Evolutionary conservation across 1,140 invertebrate genomes (phyloP).

Genomic region (Bombus sylvicola): DNA sequence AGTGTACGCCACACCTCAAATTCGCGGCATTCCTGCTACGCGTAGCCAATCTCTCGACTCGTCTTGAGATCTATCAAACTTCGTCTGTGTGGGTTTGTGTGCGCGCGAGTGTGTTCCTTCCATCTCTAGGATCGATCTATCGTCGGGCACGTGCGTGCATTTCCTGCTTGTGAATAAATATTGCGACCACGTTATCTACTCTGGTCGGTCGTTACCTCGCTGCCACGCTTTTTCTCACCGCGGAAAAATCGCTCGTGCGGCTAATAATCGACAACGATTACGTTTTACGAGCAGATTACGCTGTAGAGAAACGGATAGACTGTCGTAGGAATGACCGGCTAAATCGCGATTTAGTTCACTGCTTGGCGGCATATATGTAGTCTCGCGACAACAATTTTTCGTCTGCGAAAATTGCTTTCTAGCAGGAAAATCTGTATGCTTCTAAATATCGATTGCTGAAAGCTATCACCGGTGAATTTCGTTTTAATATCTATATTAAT

Average conservation of each 20-base stretch:
- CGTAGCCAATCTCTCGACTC: conserved; percentile 61
- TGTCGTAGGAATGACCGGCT: background rate
- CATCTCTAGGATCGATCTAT: conserved; percentile 35
- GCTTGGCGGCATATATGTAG: too few species aligned
- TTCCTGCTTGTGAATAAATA: conserved; percentile 15
- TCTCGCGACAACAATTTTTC: too few species aligned
- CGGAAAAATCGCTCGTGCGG: background rate
- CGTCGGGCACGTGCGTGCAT: conserved; percentile 35
- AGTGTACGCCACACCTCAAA: conserved; percentile 70
- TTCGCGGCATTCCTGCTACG: conserved; percentile 69
- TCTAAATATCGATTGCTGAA: background rate
- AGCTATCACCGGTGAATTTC: background rate
- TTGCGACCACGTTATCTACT: background rate
- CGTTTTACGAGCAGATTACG: conserved; percentile 24
- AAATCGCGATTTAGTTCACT: too few species aligned
- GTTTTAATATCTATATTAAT: background rate
- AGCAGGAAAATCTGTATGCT: background rate
- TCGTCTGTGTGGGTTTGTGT: background rate
- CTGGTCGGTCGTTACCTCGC: conserved; percentile 1
- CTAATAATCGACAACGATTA: conserved; percentile 23
- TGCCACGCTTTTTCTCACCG: background rate
- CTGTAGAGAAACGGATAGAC: background rate
- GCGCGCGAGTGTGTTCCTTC: background rate
- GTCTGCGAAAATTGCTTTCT: too few species aligned
- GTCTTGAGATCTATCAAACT: conserved; percentile 35